Conservation (phyloP, 2,888 invertebrate genomes). For the Clanis bilineata region DNA sequence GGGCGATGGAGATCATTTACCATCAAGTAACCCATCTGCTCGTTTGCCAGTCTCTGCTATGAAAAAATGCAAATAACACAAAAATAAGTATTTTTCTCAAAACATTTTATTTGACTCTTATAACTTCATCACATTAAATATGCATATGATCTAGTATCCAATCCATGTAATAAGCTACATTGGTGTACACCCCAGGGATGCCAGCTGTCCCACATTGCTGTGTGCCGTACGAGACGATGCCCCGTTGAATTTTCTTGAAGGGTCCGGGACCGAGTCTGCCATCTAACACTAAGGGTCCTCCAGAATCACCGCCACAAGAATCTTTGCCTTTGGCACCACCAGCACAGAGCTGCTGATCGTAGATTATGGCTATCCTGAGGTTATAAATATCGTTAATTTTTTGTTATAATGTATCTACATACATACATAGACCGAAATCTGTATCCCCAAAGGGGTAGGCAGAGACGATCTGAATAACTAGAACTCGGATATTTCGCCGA, state of each 20-base stretch:
- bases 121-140: not conserved
- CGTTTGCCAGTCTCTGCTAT: no score
- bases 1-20: no score
- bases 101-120: no score
- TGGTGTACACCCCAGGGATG: slow-evolving; percentile 81
- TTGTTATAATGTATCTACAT: no score
- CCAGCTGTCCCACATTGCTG: slow-evolving; percentile 60
- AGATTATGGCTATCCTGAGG: not conserved
- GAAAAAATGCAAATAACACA: no score
- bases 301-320: slow-evolving; percentile 85
- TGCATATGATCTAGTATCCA: slow-evolving; percentile 79
- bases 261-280: slow-evolving; percentile 14
- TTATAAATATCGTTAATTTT: no score
- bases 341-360: slow-evolving; percentile 22
- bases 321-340: slow-evolving; percentile 58
- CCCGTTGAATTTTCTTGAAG: not conserved
- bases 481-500: no score
- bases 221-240: not conserved
- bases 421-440: no score
- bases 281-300: slow-evolving; percentile 81
- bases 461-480: no score
- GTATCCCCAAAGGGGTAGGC: no score
- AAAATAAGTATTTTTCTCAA: no score
- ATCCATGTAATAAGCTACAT: slow-evolving; percentile 67
- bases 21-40: no score